Conservation (phyloP, 2,797 vertebrate species). For the Tinamus major region DNA sequence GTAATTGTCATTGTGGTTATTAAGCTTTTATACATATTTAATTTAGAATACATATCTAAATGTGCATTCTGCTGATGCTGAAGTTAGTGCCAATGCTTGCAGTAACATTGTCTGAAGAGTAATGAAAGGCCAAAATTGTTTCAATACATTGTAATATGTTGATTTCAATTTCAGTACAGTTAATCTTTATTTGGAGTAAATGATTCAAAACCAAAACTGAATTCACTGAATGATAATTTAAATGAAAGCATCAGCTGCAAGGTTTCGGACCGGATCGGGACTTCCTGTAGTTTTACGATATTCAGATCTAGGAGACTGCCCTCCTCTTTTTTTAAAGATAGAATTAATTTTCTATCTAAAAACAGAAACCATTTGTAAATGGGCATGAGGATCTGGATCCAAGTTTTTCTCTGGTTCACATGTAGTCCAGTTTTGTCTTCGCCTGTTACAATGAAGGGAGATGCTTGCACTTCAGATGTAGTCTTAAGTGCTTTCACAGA, state of each 20-base stretch:
- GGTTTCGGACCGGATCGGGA: background rate
- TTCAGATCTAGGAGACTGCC: background rate
- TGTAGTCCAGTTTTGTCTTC: background rate
- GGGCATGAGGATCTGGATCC: background rate
- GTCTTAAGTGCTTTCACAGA: background rate
- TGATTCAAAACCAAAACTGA: slow-evolving; percentile 1
- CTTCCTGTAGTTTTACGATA: background rate
- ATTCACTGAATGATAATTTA: background rate
- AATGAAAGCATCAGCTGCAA: slow-evolving; percentile 9
- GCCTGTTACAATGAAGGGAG: background rate
- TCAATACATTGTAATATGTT: slow-evolving; percentile 2
- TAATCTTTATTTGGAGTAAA: slow-evolving; percentile 27
- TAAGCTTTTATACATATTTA: slow-evolving; percentile 47
- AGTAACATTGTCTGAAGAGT: slow-evolving; percentile 30
- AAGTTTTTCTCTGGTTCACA: background rate
- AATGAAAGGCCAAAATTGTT: slow-evolving; percentile 15
- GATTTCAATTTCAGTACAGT: slow-evolving; percentile 14
- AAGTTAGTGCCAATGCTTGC: slow-evolving; percentile 36
- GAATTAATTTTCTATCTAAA: background rate
- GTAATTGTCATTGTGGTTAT: slow-evolving; percentile 68
- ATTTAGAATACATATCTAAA: slow-evolving; percentile 53
- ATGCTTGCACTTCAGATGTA: background rate
- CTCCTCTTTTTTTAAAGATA: background rate
- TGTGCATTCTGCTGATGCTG: background rate
- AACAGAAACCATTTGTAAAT: background rate